phyloP scores from a whole-genome alignment of 2,888 invertebrate species.

The Cerceris rybyensis region DNA sequence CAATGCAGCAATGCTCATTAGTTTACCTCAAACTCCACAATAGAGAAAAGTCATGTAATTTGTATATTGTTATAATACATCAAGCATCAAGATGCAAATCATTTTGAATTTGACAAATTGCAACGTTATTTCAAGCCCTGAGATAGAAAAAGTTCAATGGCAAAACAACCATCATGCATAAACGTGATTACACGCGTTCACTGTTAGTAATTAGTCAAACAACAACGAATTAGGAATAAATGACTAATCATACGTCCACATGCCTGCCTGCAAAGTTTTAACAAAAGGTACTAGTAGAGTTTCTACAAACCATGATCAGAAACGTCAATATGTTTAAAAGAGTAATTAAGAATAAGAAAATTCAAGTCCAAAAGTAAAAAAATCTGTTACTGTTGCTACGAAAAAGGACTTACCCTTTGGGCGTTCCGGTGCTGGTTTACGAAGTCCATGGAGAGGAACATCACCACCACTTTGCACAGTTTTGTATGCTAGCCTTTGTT shows the following conservation, averaged over 20 bases:
- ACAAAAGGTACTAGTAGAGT: conserved; percentile 9
- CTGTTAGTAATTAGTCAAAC: conserved; percentile 35
- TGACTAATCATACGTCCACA: conserved; percentile 21
- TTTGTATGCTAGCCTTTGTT: conserved; percentile 92
- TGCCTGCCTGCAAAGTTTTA: conserved; percentile 24
- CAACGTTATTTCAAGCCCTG: conserved; percentile 1
- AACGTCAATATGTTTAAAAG: not conserved
- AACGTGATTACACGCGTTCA: not conserved
- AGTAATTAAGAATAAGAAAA: not conserved
- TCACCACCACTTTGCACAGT: conserved; percentile 96
- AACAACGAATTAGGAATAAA: conserved; percentile 11
- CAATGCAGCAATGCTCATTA: too few relatives aligned
- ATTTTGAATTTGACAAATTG: not conserved
- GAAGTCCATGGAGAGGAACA: conserved; percentile 95
- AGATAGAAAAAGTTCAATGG: conserved; percentile 10
- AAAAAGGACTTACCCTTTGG: conserved; percentile 85
- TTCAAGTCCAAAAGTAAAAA: not conserved
- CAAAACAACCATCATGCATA: conserved; percentile 32
- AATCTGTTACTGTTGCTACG: not conserved
- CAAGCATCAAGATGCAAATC: too few relatives aligned
- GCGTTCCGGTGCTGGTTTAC: conserved; percentile 94
- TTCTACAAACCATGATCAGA: not conserved
- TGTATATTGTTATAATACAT: too few relatives aligned
- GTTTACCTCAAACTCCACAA: too few relatives aligned
- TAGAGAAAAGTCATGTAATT: too few relatives aligned